A percentile compares a stretch with the other conserved stretches of the same genome.
Conservation (phyloP, 1,140 invertebrate genomes). For the Drusus annulatus region DNA sequence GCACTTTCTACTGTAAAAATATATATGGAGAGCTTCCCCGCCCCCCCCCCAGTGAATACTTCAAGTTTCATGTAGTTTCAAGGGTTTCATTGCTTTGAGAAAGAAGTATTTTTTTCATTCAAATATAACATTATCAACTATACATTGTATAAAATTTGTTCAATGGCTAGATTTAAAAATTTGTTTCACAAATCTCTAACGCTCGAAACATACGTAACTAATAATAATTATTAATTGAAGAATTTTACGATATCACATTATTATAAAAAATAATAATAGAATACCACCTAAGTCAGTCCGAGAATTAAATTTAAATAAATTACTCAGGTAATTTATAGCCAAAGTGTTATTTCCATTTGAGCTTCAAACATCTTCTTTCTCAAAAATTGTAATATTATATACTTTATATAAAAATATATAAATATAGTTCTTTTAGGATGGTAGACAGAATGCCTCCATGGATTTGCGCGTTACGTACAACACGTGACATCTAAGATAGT, state of each 20-base stretch:
- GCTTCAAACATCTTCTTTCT: background rate
- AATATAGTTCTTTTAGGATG: background rate
- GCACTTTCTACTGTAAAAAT: slow-evolving; percentile 11
- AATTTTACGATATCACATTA: too few relatives aligned
- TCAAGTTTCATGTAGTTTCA: background rate
- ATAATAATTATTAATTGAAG: too few relatives aligned
- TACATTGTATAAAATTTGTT: too few relatives aligned
- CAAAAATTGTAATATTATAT: background rate
- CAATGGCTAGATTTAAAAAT: too few relatives aligned
- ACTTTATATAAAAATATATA: slow-evolving; percentile 3
- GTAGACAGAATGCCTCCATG: background rate
- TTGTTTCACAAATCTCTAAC: too few relatives aligned
- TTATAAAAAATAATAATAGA: too few relatives aligned
- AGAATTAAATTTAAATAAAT: too few relatives aligned
- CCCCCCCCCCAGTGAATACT: background rate
- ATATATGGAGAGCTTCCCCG: background rate
- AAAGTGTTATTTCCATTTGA: too few relatives aligned
- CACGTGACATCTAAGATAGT: slow-evolving; percentile 9
- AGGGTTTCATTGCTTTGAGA: background rate
- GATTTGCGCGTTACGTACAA: background rate
- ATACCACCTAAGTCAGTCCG: too few relatives aligned
- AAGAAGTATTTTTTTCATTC: slow-evolving; percentile 11
- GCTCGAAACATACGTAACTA: too few relatives aligned
- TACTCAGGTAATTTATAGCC: too few relatives aligned
- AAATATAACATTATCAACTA: background rate